Evolutionary conservation across 2,888 invertebrate genomes (phyloP), one percentile per base, ranked within the genome.

Genomic region (Lepidonotus clava): DNA sequence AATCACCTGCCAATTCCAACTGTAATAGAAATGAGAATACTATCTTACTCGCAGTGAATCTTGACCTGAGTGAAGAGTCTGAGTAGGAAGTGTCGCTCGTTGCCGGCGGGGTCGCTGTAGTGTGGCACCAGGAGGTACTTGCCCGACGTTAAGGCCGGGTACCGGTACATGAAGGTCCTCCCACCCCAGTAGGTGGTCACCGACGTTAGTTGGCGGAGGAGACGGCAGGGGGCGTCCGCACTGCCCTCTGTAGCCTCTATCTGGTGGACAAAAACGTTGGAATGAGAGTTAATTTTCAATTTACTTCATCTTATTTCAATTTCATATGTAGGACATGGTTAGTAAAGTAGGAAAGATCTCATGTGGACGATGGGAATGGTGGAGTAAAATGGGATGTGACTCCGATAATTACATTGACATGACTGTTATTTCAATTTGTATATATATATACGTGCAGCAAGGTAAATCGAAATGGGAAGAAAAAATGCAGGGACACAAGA

Each of bases 41-140:
- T 18, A 11, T 28, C 85, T 67, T 40, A 86, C 86, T 34, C 8
- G 86, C 66, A 61, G 8, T n/a, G 21, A n/a, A 86, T 8, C 11
- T 32, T 56, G 14, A 84, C 36, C 32, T 53, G 38, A 1, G 84
- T 11, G 87, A 90, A 93, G 0, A 91, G 66, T 24, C 92, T 77
- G 0, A 92, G 84, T 4, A 92, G 87, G 87, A 91, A 93, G 40
- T 91, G 91, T 46, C 90, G 90, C 83, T 92, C 91, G 11, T 76
- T 40, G 0, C 91, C 92, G 5, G 88, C 89, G 1, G 28, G 46
- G 28, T 80, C 18, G 24, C 11, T 88, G 5, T 91, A 90, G 18
- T 91, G 91, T 0, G 92, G 92, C 8, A 92, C 86, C 28, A 90
- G 87, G 32, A 91, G 86, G 71, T 92, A 92, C 6, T 89, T 87